phyloP scores from a whole-genome alignment of 2,113 vertebrate species.

The Salvelinus sp. region DNA sequence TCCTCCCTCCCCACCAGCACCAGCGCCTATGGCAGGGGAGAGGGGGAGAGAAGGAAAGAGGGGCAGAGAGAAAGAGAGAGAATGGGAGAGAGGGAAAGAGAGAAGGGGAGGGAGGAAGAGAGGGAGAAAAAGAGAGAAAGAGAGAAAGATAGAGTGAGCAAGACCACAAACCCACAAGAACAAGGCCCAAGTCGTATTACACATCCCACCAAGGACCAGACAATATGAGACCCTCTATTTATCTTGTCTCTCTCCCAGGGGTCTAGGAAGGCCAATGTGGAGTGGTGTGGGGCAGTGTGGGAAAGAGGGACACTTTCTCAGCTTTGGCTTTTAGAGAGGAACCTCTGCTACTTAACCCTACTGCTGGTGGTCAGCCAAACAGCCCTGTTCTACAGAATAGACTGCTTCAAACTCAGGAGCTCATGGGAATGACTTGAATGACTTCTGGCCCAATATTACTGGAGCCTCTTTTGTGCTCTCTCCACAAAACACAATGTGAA shows the following conservation, averaged over 20 bases:
- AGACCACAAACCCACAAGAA: slow-evolving; percentile 17
- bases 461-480: slow-evolving; percentile 30
- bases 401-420: slow-evolving; percentile 41
- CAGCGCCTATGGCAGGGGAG: slow-evolving; percentile 43
- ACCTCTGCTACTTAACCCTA: slow-evolving; percentile 37
- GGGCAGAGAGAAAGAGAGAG: slow-evolving; percentile 22
- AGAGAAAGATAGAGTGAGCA: neutral
- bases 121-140: neutral
- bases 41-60: slow-evolving; percentile 4
- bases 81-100: neutral
- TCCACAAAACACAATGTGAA: slow-evolving; percentile 24
- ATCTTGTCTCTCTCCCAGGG: neutral
- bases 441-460: slow-evolving; percentile 34
- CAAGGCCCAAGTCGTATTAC: slow-evolving; percentile 19
- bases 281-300: slow-evolving; percentile 10
- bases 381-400: slow-evolving; percentile 35
- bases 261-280: neutral
- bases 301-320: slow-evolving; percentile 29
- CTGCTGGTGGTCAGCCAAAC: slow-evolving; percentile 47
- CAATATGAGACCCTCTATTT: neutral
- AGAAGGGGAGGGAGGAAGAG: neutral
- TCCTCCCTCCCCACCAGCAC: slow-evolving; percentile 10
- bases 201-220: neutral
- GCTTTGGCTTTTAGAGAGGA: slow-evolving; percentile 21
- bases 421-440: slow-evolving; percentile 31